Percentiles rank a stretch among this genome's conserved stretches.
Evolutionary conservation across 2,888 invertebrate genomes (phyloP).

Genomic region (Pterostichus madidus): DNA sequence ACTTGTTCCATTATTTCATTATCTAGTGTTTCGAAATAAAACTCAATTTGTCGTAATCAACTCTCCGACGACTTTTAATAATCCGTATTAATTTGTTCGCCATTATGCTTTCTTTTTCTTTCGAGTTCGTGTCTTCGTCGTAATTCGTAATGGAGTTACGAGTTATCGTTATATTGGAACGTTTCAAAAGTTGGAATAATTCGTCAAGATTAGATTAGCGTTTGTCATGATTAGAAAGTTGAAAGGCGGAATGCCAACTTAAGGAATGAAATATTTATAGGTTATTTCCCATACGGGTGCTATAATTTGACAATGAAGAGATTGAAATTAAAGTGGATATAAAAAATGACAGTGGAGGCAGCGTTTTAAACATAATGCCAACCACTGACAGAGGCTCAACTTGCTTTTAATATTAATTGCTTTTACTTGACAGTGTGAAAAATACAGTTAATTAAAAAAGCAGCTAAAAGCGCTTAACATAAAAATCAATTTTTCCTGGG

Average conservation of each 20-base stretch:
- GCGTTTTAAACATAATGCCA: too few species aligned
- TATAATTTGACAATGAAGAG: too few species aligned
- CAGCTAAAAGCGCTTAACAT: too few species aligned
- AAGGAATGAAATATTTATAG: conserved; percentile 3
- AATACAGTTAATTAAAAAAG: too few species aligned
- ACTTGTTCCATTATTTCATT: not conserved
- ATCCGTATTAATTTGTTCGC: conserved; percentile 27
- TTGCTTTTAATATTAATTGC: too few species aligned
- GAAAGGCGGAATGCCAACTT: not conserved
- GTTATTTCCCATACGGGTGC: too few species aligned
- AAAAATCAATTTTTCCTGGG: too few species aligned
- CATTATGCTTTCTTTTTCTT: conserved; percentile 13
- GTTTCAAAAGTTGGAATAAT: conserved; percentile 11
- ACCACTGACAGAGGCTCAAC: too few species aligned
- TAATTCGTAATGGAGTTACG: too few species aligned
- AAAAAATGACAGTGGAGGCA: too few species aligned
- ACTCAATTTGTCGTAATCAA: conserved; percentile 24
- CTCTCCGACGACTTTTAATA: conserved; percentile 11
- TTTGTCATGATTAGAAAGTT: conserved; percentile 14
- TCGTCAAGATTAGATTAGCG: conserved; percentile 28
- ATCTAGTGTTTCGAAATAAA: conserved; percentile 20
- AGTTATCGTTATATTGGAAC: not conserved
- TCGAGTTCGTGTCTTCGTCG: not conserved
- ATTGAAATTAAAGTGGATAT: too few species aligned
- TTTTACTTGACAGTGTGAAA: too few species aligned